Conservation (phyloP, 2,113 vertebrate species). For the Eclectus roratus region DNA sequence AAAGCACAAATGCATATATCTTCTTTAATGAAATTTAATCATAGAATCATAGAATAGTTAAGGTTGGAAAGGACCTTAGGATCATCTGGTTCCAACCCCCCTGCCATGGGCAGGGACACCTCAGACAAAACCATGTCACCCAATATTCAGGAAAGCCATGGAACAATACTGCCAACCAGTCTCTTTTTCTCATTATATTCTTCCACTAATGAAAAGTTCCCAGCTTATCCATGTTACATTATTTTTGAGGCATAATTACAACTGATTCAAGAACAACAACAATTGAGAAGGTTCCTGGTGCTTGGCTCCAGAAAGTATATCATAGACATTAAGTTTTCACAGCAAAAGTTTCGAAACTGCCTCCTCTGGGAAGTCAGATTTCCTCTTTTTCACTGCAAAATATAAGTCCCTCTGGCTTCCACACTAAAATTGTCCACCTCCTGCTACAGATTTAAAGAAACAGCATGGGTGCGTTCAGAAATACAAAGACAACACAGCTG, state of each 20-base stretch:
- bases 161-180: background rate
- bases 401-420: background rate
- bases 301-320: background rate
- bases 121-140: too few relatives aligned
- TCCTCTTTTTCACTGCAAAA: background rate
- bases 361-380: background rate
- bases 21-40: background rate
- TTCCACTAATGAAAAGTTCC: background rate
- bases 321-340: background rate
- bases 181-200: background rate
- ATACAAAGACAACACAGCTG: background rate
- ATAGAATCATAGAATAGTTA: too few relatives aligned
- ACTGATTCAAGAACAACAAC: background rate
- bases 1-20: background rate
- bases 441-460: background rate
- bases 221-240: background rate
- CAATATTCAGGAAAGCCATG: background rate
- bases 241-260: background rate
- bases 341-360: background rate
- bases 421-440: background rate
- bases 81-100: too few relatives aligned
- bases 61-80: too few relatives aligned
- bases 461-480: background rate
- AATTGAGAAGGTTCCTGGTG: background rate
- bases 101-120: too few relatives aligned